These are phyloP conservation scores for Protophormia terraenovae DNA, from an alignment of 2,888 invertebrate genomes.

Conservation along the genomic window DNA sequence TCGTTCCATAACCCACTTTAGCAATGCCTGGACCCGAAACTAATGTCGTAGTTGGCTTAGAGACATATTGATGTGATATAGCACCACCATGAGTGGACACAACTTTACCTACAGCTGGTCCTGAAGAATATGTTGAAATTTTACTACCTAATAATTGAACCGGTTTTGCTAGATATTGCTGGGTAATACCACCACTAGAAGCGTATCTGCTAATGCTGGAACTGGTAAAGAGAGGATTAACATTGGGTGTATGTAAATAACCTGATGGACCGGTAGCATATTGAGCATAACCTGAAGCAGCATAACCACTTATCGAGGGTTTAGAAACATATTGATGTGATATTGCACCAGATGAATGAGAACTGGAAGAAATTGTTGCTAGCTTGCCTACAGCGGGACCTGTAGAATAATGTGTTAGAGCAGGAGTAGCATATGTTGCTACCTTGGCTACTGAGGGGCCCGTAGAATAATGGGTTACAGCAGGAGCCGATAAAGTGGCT, in stretches of 20 bases:
- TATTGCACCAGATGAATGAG: slow-evolving; percentile 69
- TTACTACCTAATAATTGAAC: slow-evolving; percentile 80
- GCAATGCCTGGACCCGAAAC: slow-evolving; percentile 32
- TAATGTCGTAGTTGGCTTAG: slow-evolving; percentile 70
- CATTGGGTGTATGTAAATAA: slow-evolving; percentile 62
- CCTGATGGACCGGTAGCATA: slow-evolving; percentile 78
- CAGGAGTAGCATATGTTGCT: slow-evolving; percentile 69
- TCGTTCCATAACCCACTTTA: slow-evolving; percentile 63
- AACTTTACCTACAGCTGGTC: slow-evolving; percentile 64
- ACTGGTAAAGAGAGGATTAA: slow-evolving; percentile 58
- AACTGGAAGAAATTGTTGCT: slow-evolving; percentile 61
- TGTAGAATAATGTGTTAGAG: slow-evolving; percentile 37
- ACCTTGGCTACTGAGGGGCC: slow-evolving; percentile 59
- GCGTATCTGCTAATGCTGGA: slow-evolving; percentile 55
- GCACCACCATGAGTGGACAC: slow-evolving; percentile 64
- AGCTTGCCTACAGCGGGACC: slow-evolving; percentile 61
- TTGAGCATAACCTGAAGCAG: slow-evolving; percentile 63
- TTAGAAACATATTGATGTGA: slow-evolving; percentile 71
- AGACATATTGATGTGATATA: slow-evolving; percentile 73
- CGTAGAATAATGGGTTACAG: not conserved
- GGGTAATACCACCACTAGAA: slow-evolving; percentile 61
- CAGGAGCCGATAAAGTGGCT: slow-evolving; percentile 10
- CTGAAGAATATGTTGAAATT: slow-evolving; percentile 37
- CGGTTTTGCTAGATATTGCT: slow-evolving; percentile 63
- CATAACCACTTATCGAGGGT: slow-evolving; percentile 45